Evolutionary conservation across 1,140 invertebrate species (phyloP), one percentile per base, ranked within the genome.

Genomic region (Palaemon carinicauda): DNA sequence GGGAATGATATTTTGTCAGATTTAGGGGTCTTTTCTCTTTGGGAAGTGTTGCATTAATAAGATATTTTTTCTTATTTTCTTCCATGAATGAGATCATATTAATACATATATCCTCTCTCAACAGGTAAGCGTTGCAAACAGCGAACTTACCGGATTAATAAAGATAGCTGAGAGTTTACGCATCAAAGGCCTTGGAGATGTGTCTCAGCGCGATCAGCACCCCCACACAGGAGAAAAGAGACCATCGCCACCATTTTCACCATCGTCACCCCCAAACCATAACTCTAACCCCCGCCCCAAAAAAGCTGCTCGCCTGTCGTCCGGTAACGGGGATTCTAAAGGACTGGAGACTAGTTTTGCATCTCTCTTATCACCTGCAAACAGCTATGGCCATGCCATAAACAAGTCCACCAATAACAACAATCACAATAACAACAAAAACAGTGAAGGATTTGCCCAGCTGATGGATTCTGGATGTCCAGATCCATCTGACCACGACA

Each of bases 81-180:
- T 80, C 17, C 56, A 50, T 31, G 0, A 1, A 17, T n/a, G 19
- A 17, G 3, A 15, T n/a, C 7, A 17, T 15, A 74, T 3, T 53
- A 19, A 29, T 4, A 19, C 15, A 10, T 33, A 3, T 33, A 15
- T 29, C 12, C n/a, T 80, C 15, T 78, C 41, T 15, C 27, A 41
- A 9, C 65, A 97, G 93, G 97, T 97, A 86, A 97, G 97, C 91
- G 96, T 97, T 80, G 96, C 95, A 33, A 96, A 98, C 91, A 96
- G 97, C 89, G 96, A 97, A 90, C 96, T 97, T 89, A 95, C 96
- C 31, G 96, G 96, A 0, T 91, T 98, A 79, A 92, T 97, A 4
- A 96, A 96, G 90, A 96, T 97, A 74, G 96, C 96, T 17, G 91
- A 91, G 91, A 95, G 94, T 27, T 92, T 97, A 5, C 97, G 97